Evolutionary conservation across 92 coral and sea anemone genomes (phyloP).

Genomic region (Micromussa lordhowensis): DNA sequence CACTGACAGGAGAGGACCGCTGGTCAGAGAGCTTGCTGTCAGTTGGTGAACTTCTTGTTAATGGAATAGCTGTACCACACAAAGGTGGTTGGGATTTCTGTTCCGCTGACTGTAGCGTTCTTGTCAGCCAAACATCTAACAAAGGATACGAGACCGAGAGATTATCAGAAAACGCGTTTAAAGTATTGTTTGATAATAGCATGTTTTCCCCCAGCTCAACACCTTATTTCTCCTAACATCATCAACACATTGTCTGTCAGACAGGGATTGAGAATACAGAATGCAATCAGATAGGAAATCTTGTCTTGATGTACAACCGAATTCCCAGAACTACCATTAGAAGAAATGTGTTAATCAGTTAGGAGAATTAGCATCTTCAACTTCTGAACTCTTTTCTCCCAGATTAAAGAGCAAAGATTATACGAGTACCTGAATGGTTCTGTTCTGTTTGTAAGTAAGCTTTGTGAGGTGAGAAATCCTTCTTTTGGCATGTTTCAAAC

Average conservation of each 20-base stretch:
- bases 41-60: background rate
- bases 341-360: background rate
- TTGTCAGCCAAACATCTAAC: background rate
- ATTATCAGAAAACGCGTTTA: background rate
- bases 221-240: background rate
- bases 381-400: background rate
- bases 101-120: background rate
- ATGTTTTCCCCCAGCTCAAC: background rate
- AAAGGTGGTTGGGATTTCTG: background rate
- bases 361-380: background rate
- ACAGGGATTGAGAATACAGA: background rate
- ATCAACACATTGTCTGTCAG: background rate
- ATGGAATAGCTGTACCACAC: background rate
- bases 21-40: conserved; percentile 19
- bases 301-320: too few relatives aligned
- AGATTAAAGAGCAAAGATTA: background rate
- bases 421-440: background rate
- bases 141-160: background rate
- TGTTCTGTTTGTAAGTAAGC: background rate
- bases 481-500: background rate
- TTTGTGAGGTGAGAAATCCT: background rate
- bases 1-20: conserved; percentile 32
- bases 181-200: background rate
- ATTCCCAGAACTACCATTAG: background rate
- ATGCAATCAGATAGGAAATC: background rate